Conservation (phyloP, 2,888 invertebrate species). For the Xanthia togata region DNA sequence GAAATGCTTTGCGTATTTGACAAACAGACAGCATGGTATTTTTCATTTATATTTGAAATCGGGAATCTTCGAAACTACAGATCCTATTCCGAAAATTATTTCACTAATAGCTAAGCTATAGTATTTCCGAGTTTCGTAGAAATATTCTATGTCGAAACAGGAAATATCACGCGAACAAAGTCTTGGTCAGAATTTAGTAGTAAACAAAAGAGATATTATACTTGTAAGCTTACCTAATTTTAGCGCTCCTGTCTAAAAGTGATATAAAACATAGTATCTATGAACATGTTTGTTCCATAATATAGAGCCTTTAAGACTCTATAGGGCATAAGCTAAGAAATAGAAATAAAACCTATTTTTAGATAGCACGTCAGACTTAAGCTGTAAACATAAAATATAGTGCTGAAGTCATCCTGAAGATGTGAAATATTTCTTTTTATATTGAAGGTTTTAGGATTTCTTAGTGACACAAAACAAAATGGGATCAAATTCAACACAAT, state of each 20-base stretch:
- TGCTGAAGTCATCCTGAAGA: not conserved
- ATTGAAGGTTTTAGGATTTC: not conserved
- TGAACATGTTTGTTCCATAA: not conserved
- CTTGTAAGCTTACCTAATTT: not conserved
- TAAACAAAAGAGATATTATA: not conserved
- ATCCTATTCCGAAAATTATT: not conserved
- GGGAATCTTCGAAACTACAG: not conserved
- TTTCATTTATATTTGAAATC: too few relatives aligned
- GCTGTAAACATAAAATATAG: not conserved
- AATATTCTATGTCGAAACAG: not conserved
- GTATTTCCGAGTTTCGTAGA: not conserved
- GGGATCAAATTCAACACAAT: too few relatives aligned
- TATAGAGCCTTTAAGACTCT: not conserved
- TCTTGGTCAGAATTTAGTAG: not conserved
- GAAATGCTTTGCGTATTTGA: not conserved
- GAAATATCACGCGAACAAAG: too few relatives aligned
- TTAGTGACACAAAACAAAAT: too few relatives aligned
- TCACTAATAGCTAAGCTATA: not conserved
- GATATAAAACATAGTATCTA: not conserved
- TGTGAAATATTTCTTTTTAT: slow-evolving; percentile 3
- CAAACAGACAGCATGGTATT: not conserved
- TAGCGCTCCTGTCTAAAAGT: not conserved
- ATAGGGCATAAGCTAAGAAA: not conserved
- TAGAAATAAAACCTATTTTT: slow-evolving; percentile 8
- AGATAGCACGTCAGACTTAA: not conserved